phyloP scores from a whole-genome alignment of 2,797 vertebrate genomes.

The Linurgus olivaceus region DNA sequence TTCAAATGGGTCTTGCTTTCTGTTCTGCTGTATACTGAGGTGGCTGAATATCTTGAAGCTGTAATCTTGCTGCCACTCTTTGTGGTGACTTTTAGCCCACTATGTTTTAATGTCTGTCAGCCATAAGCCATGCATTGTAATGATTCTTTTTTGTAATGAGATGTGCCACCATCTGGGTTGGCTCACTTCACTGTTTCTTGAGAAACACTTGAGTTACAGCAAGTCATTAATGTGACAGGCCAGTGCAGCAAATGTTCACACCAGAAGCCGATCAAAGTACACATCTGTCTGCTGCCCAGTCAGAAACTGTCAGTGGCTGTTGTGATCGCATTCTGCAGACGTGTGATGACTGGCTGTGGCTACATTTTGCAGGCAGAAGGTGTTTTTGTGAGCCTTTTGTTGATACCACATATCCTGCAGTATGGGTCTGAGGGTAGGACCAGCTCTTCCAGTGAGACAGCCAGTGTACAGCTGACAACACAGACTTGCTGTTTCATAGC shows the following conservation, averaged over 20 bases:
- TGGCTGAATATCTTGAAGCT: neutral
- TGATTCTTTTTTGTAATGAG: neutral
- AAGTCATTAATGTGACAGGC: neutral
- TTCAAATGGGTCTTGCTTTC: neutral
- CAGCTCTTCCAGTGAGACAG: neutral
- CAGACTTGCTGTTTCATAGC: neutral
- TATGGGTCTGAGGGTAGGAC: neutral
- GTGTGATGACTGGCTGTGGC: neutral
- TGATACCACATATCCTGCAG: neutral
- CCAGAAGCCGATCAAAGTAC: neutral
- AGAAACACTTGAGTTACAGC: neutral
- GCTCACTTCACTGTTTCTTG: neutral
- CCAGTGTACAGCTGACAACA: neutral
- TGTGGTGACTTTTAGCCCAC: neutral
- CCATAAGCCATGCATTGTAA: neutral
- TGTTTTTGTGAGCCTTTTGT: neutral
- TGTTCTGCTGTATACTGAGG: neutral
- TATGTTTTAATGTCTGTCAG: neutral
- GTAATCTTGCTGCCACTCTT: neutral
- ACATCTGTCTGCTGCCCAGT: neutral
- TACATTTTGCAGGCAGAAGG: neutral
- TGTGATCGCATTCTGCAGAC: neutral
- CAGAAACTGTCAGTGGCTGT: neutral
- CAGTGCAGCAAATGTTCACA: neutral
- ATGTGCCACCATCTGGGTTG: neutral